Conservation (phyloP, 2,797 vertebrate species). For the Hemibagrus guttatus region DNA sequence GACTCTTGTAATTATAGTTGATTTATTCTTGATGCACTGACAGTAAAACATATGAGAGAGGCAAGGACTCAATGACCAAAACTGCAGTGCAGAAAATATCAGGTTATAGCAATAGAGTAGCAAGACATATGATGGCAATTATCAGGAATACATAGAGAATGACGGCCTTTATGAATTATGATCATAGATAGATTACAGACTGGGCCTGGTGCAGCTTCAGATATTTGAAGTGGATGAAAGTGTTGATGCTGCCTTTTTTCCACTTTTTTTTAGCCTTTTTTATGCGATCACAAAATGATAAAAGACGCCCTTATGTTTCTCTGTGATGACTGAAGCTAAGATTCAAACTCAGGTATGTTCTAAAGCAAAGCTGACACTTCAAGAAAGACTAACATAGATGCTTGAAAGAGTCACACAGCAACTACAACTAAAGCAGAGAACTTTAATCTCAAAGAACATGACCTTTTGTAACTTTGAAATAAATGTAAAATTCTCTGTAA, state of each 20-base stretch:
- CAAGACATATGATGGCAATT: not conserved
- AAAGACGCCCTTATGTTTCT: not conserved
- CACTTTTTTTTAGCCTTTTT: not conserved
- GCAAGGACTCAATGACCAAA: slow-evolving; percentile 3
- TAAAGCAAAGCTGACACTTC: not conserved
- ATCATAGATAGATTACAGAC: not conserved
- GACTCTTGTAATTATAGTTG: slow-evolving; percentile 13
- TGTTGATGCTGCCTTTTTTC: not conserved
- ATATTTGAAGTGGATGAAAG: not conserved
- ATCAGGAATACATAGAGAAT: not conserved
- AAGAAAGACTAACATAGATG: not conserved
- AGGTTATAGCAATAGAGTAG: not conserved
- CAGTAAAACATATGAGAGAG: not conserved
- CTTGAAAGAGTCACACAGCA: not conserved
- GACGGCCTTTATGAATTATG: not conserved
- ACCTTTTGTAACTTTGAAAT: not conserved
- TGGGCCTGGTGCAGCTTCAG: not conserved
- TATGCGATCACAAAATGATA: not conserved
- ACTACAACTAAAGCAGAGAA: not conserved
- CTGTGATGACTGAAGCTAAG: not conserved
- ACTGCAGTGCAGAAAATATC: not conserved
- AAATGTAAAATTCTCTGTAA: not conserved
- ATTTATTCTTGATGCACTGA: slow-evolving; percentile 23
- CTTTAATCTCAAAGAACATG: not conserved
- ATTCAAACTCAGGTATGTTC: not conserved